phyloP scores from a whole-genome alignment of 2,797 vertebrate genomes.

The Kryptopterus vitreolus region DNA sequence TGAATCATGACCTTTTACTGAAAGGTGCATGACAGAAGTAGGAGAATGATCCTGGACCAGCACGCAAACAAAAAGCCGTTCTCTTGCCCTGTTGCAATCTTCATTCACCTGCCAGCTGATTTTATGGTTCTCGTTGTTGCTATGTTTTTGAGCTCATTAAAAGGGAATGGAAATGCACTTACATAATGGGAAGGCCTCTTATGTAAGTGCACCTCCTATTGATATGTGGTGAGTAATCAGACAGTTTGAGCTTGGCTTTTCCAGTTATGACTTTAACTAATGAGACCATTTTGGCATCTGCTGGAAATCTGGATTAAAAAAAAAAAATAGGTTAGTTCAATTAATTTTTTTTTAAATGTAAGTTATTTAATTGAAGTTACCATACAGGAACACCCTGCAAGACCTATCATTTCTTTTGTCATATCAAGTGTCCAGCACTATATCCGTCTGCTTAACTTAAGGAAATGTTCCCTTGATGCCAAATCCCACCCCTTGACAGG shows the following conservation, averaged over 20 bases:
- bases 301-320: slow-evolving; percentile 26
- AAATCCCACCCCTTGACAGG: too few relatives aligned
- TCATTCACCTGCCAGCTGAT: slow-evolving; percentile 54
- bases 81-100: slow-evolving; percentile 58
- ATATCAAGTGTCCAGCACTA: too few relatives aligned
- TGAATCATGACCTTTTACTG: slow-evolving; percentile 62
- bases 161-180: slow-evolving; percentile 32
- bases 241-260: slow-evolving; percentile 40
- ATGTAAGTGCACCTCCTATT: slow-evolving; percentile 37
- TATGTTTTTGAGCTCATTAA: slow-evolving; percentile 58
- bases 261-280: slow-evolving; percentile 42
- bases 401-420: too few relatives aligned
- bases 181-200: slow-evolving; percentile 47
- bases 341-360: slow-evolving; percentile 4
- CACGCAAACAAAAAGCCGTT: slow-evolving; percentile 62
- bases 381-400: not conserved
- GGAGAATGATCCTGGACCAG: slow-evolving; percentile 55
- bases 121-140: slow-evolving; percentile 55
- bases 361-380: slow-evolving; percentile 13
- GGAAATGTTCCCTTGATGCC: too few relatives aligned
- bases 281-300: slow-evolving; percentile 43
- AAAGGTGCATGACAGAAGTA: slow-evolving; percentile 47
- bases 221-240: slow-evolving; percentile 39
- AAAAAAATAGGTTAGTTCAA: slow-evolving; percentile 28
- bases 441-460: too few relatives aligned